A percentile compares a stretch with the other conserved stretches of the same genome.
Evolutionary conservation across 2,888 invertebrate genomes (phyloP).

Genomic region (Oxycera nigricornis): DNA sequence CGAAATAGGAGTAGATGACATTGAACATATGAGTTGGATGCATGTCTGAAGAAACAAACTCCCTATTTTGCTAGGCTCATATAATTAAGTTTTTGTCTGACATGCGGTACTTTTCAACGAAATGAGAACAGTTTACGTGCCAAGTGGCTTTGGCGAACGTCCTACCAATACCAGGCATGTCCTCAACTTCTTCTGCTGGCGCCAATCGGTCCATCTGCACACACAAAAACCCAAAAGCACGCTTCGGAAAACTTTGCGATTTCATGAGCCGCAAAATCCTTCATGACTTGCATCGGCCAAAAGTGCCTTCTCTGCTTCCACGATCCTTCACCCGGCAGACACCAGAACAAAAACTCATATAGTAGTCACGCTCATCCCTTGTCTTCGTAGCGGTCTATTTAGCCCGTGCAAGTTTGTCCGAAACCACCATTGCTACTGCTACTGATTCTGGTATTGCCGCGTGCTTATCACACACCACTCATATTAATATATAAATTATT

Average conservation of each 20-base stretch:
- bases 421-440: neutral
- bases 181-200: neutral
- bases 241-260: conserved; percentile 28
- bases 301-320: neutral
- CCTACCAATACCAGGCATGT: too few species aligned
- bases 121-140: conserved; percentile 7
- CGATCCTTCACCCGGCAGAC: neutral
- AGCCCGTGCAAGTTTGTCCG: neutral
- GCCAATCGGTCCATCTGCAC: neutral
- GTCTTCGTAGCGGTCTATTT: neutral
- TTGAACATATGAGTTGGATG: conserved; percentile 1
- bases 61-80: conserved; percentile 10
- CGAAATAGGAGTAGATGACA: neutral
- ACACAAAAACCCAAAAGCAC: neutral
- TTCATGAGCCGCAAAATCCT: conserved; percentile 25
- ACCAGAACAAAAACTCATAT: neutral
- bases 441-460: neutral
- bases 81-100: conserved; percentile 36
- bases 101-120: neutral
- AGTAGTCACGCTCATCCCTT: neutral
- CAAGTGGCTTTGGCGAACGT: conserved; percentile 8
- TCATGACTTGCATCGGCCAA: conserved; percentile 1
- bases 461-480: conserved; percentile 20
- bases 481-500: conserved; percentile 47
- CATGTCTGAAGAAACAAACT: neutral